Base-by-base conservation (phyloP, 1,140 invertebrate species). In the Drosophila lini region DNA sequence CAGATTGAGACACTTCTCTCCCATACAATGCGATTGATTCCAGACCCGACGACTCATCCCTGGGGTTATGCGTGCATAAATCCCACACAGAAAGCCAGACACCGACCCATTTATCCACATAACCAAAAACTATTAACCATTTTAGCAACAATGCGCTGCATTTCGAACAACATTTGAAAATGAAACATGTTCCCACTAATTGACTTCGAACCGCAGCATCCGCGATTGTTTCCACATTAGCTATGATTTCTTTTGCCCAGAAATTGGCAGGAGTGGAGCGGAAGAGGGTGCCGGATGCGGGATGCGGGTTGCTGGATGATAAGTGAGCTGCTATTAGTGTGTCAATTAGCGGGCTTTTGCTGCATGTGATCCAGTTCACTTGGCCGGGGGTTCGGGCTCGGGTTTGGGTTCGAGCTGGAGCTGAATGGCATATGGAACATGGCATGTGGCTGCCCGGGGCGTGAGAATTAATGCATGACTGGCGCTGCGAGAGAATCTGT, bases 171-270 rank as follows among this genome's bases (percentile, higher is more conserved):
- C 76, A 83, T 86, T 88, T 73, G 61, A 65, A 68, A 83, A 88
- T 88, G 77, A 83, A 83, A 74, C 84, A 88, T 77, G 76, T 80
- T 59, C 47, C 78, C 60, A 70, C 81, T 89, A 89, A 89, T 89
- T 89, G 84, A 89, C 84, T 89, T 78, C 80, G 84, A 84, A 80
- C 85, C 84, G 67, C 85, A 81, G 74, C 74, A 89, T 89, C 81
- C 84, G 81, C 81, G 85, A 89, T 89, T 89, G 84, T 89, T 89
- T 89, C 80, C 84, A 81, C 84, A 89, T 89, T 89, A 84, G 78
- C 84, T 69, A 84, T 81, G 80, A 83, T 88, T 83, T 88, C 81
- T 88, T 85, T 55, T 48, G 45, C 45, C 22, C 45, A 47, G 22
- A 47, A 47, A 28, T n/a, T 28, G 38, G 45, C 22, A 34, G 50